These are phyloP conservation scores for Charaxes varanes DNA, from an alignment of 1,140 invertebrate species.

Conservation along the genomic window DNA sequence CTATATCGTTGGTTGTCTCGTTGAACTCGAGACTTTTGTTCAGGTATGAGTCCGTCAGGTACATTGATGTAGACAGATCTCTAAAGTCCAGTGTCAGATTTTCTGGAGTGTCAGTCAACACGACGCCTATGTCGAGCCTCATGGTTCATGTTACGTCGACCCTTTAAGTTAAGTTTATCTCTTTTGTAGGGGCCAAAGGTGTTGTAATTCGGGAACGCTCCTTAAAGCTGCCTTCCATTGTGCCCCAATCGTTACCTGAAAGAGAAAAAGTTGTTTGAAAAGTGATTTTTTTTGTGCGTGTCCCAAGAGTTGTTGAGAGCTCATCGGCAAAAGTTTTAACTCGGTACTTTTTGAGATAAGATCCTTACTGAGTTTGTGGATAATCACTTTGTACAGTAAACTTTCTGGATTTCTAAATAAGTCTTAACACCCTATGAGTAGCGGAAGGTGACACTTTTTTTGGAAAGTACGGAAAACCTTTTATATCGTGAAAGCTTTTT, in stretches of 20 bases:
- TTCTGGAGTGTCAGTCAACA: slow-evolving; percentile 39
- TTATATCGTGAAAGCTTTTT: too few species aligned
- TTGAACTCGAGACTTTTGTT: slow-evolving; percentile 54
- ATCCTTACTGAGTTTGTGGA: neutral
- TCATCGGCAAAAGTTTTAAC: slow-evolving; percentile 18
- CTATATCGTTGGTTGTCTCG: slow-evolving; percentile 49
- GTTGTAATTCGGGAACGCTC: slow-evolving; percentile 22
- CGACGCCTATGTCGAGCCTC: slow-evolving; percentile 46
- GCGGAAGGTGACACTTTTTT: too few species aligned
- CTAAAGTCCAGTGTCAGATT: slow-evolving; percentile 53
- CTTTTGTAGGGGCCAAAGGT: slow-evolving; percentile 37
- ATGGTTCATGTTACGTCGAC: slow-evolving; percentile 42
- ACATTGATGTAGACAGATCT: slow-evolving; percentile 65
- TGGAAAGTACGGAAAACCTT: too few species aligned
- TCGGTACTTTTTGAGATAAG: slow-evolving; percentile 13
- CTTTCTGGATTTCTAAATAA: too few species aligned
- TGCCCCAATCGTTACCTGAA: slow-evolving; percentile 36
- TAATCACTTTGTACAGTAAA: too few species aligned
- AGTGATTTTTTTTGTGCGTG: slow-evolving; percentile 31
- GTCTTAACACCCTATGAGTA: too few species aligned
- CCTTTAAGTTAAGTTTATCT: slow-evolving; percentile 46
- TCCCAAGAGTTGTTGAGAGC: slow-evolving; percentile 17
- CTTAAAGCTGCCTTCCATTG: slow-evolving; percentile 33
- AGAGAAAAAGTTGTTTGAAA: slow-evolving; percentile 34
- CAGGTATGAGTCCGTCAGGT: slow-evolving; percentile 54